phyloP scores from a whole-genome alignment of 2,888 invertebrate genomes.

The Cephus pulcher region DNA sequence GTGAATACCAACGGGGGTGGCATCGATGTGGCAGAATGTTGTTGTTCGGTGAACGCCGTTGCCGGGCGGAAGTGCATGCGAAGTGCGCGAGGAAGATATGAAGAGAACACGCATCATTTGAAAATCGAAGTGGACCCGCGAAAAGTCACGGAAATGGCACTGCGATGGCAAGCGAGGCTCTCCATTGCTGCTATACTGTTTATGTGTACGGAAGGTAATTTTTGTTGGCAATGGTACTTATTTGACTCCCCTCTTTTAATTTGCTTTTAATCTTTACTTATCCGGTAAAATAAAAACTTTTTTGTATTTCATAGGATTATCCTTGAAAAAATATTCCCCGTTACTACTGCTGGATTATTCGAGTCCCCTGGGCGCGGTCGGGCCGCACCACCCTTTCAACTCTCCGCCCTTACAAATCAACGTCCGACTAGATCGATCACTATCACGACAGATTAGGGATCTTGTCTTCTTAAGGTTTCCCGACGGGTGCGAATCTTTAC shows the following conservation, averaged over 20 bases:
- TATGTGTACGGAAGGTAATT: conserved; percentile 64
- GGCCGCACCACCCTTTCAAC: not conserved
- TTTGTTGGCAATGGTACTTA: not conserved
- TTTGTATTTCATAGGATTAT: not conserved
- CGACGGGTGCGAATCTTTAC: not conserved
- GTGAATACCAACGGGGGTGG: not conserved
- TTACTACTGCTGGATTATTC: not conserved
- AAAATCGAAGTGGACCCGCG: conserved; percentile 21
- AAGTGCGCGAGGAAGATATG: not conserved
- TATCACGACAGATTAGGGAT: not conserved
- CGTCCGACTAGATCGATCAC: not conserved
- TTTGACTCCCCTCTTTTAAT: not conserved
- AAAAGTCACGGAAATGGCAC: conserved; percentile 60
- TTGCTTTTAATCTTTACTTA: not conserved
- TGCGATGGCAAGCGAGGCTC: conserved; percentile 65
- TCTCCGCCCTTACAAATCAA: not conserved
- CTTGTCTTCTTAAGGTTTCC: not conserved
- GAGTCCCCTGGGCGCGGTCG: not conserved
- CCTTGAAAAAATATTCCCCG: too few relatives aligned
- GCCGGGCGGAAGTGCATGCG: not conserved
- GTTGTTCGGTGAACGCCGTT: not conserved
- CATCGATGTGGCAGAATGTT: not conserved
- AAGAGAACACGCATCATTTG: conserved; percentile 2
- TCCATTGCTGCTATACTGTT: conserved; percentile 64
- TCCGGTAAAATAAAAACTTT: not conserved